Conservation (phyloP, 2,113 vertebrate species). For the Micronycteris hirsuta region DNA sequence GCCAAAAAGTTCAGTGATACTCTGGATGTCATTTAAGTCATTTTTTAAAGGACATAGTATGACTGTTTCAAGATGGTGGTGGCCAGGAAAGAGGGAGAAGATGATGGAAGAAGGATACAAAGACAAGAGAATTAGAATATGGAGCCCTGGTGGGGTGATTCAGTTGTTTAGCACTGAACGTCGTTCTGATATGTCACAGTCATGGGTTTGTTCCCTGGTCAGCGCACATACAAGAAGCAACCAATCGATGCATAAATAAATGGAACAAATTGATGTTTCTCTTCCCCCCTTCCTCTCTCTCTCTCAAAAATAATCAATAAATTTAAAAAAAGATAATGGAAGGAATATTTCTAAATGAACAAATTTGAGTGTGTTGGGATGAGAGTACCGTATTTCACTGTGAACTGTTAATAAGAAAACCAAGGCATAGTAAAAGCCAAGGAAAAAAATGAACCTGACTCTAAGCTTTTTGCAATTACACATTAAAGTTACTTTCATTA, state of each 20-base stretch:
- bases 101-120: background rate
- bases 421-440: background rate
- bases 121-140: background rate
- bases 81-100: background rate
- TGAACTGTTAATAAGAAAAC: background rate
- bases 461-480: background rate
- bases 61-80: conserved; percentile 26
- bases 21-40: background rate
- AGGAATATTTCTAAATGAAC: background rate
- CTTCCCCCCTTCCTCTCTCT: too few species aligned
- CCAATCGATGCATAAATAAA: too few species aligned
- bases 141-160: background rate
- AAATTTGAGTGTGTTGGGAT: background rate
- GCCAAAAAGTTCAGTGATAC: conserved; percentile 44
- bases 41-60: background rate
- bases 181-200: too few species aligned
- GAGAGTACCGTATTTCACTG: background rate
- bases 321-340: too few species aligned
- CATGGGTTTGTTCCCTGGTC: too few species aligned
- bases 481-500: background rate
- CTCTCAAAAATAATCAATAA: too few species aligned
- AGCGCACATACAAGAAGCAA: too few species aligned
- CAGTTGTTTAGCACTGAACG: too few species aligned
- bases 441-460: background rate
- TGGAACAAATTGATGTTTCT: too few species aligned